Evolutionary conservation across 2,113 vertebrate species (phyloP), one percentile per base, ranked within the genome.

Genomic region (Clarias macrocephalus): DNA sequence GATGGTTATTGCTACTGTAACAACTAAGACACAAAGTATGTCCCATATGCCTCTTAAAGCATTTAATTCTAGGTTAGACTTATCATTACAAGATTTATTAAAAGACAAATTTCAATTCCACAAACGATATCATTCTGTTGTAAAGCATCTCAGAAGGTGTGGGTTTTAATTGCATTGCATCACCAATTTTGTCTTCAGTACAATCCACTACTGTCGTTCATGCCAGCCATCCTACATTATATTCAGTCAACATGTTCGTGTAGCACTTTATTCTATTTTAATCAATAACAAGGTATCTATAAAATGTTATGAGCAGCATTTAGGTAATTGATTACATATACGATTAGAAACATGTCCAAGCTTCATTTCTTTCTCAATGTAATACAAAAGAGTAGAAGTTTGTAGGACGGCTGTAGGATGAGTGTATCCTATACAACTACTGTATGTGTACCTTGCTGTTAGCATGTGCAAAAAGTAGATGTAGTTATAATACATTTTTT

Each of bases 401-500:
- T 52, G 33, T 28, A 25, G 37, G 16, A 65, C 7, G 59, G 19
- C 63, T 56, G 48, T 48, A 8, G 48, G 48, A 48, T 48, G 77
- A 80, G 54, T 19, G 2, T 9, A 57, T 28, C 42, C 76, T 77
- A 19, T 33, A 25, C 37, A 13, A 37, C 42, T 48, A 77, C 33
- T 37, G 33, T 33, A 33, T 23, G 8, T 62, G 7, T 63, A 70
- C 65, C 52, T 60, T 52, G 54, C 28, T 60, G 25, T 82, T 30
- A 60, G 56, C 21, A 21, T 75, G 54, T 60, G 23, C 54, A 73
- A 42, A 63, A 62, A 68, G 57, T 87, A 59, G 25, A 87, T 82
- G 18, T n/a, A n/a, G n/a, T 83, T 77, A 80, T 68, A 59, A 73
- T 75, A 28, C 25, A 68, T 28, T 16, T n/a, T 89, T 87, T 82